A percentile compares a stretch with the other conserved stretches of the same genome.
These are phyloP conservation scores for Clusia tigrina DNA, from an alignment of 2,888 invertebrate species.

Conservation along the genomic window DNA sequence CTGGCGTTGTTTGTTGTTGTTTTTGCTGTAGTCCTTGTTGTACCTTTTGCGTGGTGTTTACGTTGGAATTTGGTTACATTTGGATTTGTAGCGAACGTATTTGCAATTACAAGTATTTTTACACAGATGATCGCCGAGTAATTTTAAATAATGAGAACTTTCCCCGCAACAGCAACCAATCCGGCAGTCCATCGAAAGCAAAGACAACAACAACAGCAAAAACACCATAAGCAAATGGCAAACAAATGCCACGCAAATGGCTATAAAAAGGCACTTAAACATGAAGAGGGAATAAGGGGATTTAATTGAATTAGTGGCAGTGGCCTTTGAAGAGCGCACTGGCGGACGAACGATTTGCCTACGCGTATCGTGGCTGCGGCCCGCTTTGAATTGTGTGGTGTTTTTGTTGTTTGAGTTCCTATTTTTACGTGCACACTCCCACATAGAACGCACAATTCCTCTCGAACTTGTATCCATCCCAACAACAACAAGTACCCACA, in stretches of 20 bases:
- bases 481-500: no score
- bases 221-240: not conserved
- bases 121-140: not conserved
- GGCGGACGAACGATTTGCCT: not conserved
- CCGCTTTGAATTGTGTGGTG: not conserved
- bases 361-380: not conserved
- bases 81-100: conserved; percentile 2
- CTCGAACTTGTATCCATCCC: no score
- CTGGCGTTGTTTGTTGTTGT: not conserved
- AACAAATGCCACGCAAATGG: conserved; percentile 8
- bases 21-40: not conserved
- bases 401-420: not conserved
- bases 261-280: not conserved
- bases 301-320: conserved; percentile 51
- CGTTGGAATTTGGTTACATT: not conserved
- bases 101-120: not conserved
- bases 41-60: not conserved
- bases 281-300: conserved; percentile 26
- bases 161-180: no score
- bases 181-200: not conserved
- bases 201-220: not conserved
- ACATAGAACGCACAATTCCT: no score
- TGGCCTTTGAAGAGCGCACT: not conserved
- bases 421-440: not conserved
- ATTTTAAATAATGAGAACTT: not conserved